These are phyloP conservation scores for Netelia melanura DNA, from an alignment of 2,888 invertebrate species.

Conservation along the genomic window DNA sequence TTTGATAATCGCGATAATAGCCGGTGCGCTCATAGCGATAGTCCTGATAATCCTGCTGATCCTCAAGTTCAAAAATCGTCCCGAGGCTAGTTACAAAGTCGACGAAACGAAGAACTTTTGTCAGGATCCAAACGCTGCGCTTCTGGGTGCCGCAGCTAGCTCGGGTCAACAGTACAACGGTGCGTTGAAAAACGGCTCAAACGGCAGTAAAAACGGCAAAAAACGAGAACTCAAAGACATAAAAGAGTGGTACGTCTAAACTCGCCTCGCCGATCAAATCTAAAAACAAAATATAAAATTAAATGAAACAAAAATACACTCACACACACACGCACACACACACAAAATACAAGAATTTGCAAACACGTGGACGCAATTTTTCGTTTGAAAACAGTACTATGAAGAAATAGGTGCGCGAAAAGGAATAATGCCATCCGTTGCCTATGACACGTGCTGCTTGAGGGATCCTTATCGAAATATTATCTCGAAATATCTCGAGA, in stretches of 20 bases:
- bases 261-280: neutral
- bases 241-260: constrained; percentile 98
- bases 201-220: constrained; percentile 86
- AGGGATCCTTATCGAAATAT: neutral
- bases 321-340: neutral
- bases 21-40: constrained; percentile 95
- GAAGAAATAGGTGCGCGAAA: neutral
- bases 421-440: neutral
- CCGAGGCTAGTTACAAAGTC: constrained; percentile 96
- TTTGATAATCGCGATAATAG: constrained; percentile 94
- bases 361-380: neutral
- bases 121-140: constrained; percentile 92
- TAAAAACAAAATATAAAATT: neutral
- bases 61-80: constrained; percentile 93
- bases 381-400: neutral
- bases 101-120: constrained; percentile 93
- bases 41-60: constrained; percentile 96
- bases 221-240: constrained; percentile 94
- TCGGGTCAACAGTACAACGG: constrained; percentile 85
- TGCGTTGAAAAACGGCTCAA: constrained; percentile 80
- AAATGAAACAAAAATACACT: neutral
- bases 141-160: constrained; percentile 88
- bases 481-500: neutral
- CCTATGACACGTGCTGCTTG: neutral
- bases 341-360: neutral